Conservation (phyloP, 2,797 vertebrate species). For the Danio kyathit region DNA sequence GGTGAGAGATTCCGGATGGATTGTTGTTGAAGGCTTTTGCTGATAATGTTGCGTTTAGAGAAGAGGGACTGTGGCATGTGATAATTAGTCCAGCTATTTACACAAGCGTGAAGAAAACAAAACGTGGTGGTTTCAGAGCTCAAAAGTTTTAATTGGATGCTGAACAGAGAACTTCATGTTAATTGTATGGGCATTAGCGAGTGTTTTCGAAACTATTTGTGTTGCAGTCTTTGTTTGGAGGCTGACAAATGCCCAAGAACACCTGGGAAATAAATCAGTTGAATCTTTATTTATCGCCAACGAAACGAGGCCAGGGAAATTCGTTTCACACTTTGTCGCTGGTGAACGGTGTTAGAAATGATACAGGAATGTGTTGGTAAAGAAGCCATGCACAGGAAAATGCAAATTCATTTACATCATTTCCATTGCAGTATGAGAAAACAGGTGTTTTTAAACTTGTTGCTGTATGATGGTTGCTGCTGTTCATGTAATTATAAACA, state of each 20-base stretch:
- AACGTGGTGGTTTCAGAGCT: neutral
- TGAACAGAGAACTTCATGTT: constrained; percentile 16
- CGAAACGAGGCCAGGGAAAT: neutral
- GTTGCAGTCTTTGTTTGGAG: constrained; percentile 1
- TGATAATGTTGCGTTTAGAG: constrained; percentile 1
- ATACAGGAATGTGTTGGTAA: neutral
- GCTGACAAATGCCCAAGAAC: constrained; percentile 1
- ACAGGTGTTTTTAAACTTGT: neutral
- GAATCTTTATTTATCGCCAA: constrained; percentile 3
- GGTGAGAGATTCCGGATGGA: constrained; percentile 21
- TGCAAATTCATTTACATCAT: neutral
- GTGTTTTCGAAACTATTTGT: constrained; percentile 21
- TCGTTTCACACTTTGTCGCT: neutral
- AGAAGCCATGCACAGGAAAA: neutral
- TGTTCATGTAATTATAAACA: neutral
- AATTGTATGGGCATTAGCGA: constrained; percentile 25
- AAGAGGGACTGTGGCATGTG: constrained; percentile 36
- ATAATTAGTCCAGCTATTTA: constrained; percentile 48
- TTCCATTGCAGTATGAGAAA: neutral
- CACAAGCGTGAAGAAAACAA: constrained; percentile 28
- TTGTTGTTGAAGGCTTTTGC: constrained; percentile 48
- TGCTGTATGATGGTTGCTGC: neutral
- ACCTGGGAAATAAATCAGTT: neutral
- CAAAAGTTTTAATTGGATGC: constrained; percentile 43
- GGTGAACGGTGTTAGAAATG: neutral